phyloP scores from a whole-genome alignment of 2,113 vertebrate species.

The Holacanthus passer region DNA sequence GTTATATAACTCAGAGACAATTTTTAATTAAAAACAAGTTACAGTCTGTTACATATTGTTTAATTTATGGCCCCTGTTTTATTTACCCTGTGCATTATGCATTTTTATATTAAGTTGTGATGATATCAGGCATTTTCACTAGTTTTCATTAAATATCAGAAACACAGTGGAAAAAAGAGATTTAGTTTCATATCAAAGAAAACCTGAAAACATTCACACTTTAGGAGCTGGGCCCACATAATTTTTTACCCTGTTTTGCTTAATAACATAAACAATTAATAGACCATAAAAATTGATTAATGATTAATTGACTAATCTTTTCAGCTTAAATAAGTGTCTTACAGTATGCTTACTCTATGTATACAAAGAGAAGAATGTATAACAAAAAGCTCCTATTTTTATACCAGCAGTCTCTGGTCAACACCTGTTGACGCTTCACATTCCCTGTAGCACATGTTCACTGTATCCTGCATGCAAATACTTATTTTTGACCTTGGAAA shows the following conservation, averaged over 20 bases:
- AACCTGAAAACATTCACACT: not conserved
- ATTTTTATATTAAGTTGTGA: not conserved
- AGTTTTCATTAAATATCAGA: not conserved
- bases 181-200: not conserved
- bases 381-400: slow-evolving; percentile 12
- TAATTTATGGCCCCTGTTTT: not conserved
- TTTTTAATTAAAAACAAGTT: not conserved
- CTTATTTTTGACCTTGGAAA: not conserved
- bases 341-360: not conserved
- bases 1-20: not conserved
- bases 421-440: slow-evolving; percentile 16
- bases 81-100: not conserved
- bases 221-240: not conserved
- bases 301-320: not conserved
- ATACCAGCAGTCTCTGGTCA: not conserved
- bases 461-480: not conserved
- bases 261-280: not conserved
- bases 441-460: not conserved
- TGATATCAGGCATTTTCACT: not conserved
- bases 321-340: not conserved
- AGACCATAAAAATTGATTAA: not conserved
- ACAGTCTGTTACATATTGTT: not conserved
- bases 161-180: too few relatives aligned
- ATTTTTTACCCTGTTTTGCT: not conserved
- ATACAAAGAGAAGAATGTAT: not conserved